Evolutionary conservation across 2,888 invertebrate genomes (phyloP).

Genomic region (Scaptomyza reducta): DNA sequence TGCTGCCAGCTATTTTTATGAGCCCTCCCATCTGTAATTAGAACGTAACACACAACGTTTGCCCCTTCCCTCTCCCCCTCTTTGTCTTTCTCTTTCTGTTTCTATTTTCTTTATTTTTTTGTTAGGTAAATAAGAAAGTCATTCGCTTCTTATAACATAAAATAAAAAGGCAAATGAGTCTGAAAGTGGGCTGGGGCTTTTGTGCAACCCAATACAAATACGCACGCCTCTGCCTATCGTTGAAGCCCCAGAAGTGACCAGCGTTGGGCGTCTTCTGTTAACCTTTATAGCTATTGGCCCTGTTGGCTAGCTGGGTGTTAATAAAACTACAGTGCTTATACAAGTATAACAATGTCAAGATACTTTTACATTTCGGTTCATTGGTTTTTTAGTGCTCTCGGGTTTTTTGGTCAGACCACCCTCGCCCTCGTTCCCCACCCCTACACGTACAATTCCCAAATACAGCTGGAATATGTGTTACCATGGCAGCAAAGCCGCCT

Average conservation of each 20-base stretch:
- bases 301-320: conserved; percentile 28
- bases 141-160: conserved; percentile 13
- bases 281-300: conserved; percentile 28
- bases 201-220: not conserved
- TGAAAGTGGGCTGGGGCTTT: conserved; percentile 5
- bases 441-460: conserved; percentile 26
- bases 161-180: conserved; percentile 23
- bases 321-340: conserved; percentile 42
- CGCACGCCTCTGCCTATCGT: not conserved
- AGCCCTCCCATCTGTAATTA: conserved; percentile 50
- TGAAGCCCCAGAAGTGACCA: conserved; percentile 51
- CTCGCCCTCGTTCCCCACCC: not conserved
- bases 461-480: conserved; percentile 36
- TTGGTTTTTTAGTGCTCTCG: conserved; percentile 43
- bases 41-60: conserved; percentile 42
- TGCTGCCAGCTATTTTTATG: conserved; percentile 44
- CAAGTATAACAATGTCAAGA: conserved; percentile 54
- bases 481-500: conserved; percentile 31
- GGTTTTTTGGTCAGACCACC: not conserved
- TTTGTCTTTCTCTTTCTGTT: not conserved
- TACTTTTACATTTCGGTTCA: conserved; percentile 57
- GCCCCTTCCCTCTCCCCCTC: not conserved
- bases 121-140: conserved; percentile 11
- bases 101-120: not conserved
- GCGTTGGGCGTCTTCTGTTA: conserved; percentile 17